These are phyloP conservation scores for Thermophis baileyi DNA, from an alignment of 2,113 vertebrate species.

Conservation along the genomic window DNA sequence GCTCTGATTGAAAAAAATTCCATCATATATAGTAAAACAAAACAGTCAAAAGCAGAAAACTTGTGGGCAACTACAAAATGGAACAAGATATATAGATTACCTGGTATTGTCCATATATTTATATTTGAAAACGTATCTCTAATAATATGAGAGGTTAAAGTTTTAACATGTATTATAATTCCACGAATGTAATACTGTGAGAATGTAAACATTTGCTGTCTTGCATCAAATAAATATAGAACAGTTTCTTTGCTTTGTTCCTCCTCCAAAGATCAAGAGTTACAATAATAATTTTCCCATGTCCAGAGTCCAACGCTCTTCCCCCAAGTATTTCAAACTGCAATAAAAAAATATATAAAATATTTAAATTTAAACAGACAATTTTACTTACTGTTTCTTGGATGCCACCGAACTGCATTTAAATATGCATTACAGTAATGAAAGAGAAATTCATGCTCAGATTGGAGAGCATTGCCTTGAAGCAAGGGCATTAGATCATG, in stretches of 20 bases:
- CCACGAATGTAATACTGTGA: neutral
- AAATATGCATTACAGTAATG: slow-evolving; percentile 86
- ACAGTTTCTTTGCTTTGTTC: neutral
- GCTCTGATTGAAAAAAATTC: neutral
- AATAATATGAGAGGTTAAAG: neutral
- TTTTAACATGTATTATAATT: neutral
- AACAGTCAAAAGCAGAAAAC: neutral
- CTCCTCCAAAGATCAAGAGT: neutral
- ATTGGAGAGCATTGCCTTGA: slow-evolving; percentile 58
- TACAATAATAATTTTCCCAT: neutral
- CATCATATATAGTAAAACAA: neutral
- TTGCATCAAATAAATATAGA: neutral
- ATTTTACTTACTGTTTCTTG: slow-evolving; percentile 76
- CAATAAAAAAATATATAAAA: slow-evolving; percentile 26
- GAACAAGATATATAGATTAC: neutral
- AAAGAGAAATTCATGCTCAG: slow-evolving; percentile 85
- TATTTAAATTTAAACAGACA: slow-evolving; percentile 4
- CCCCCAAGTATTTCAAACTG: neutral
- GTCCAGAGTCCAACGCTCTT: neutral
- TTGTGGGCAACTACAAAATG: neutral
- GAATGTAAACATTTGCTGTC: no score
- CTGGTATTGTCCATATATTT: neutral
- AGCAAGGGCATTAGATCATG: slow-evolving; percentile 83
- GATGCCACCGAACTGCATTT: slow-evolving; percentile 84
- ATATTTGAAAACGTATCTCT: neutral